Percentiles rank a stretch among this genome's conserved stretches.
Evolutionary conservation across 1,140 invertebrate genomes (phyloP).

Genomic region (Eupristina koningsbergeri): DNA sequence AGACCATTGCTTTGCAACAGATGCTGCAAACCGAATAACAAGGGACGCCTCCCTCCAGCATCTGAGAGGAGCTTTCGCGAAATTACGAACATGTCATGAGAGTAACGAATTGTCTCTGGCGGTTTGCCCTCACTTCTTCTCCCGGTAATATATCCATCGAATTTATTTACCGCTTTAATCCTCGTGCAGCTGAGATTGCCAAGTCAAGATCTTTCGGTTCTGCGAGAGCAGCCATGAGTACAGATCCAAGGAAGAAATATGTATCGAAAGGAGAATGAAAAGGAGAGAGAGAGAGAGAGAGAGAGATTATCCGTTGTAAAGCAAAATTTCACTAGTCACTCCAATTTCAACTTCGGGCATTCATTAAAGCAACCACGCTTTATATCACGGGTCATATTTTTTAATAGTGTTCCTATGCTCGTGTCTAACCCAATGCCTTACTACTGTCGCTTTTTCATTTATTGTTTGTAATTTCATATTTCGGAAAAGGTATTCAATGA

Average conservation of each 20-base stretch:
- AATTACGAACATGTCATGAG: slow-evolving; percentile 27
- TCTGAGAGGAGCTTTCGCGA: background rate
- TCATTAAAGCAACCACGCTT: no score
- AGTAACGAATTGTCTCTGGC: slow-evolving; percentile 7
- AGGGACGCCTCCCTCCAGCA: background rate
- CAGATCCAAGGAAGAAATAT: no score
- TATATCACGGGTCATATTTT: no score
- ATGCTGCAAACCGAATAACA: slow-evolving; percentile 7
- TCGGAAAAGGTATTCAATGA: background rate
- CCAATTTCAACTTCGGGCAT: background rate
- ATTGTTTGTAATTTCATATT: background rate
- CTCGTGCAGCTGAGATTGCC: background rate
- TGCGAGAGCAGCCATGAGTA: background rate
- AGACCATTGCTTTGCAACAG: no score
- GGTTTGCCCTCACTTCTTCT: background rate
- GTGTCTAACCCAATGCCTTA: background rate
- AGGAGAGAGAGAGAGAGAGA: background rate
- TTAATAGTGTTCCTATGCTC: no score
- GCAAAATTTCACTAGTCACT: background rate
- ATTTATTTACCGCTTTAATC: slow-evolving; percentile 32
- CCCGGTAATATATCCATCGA: background rate
- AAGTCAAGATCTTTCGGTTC: background rate
- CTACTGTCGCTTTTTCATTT: background rate
- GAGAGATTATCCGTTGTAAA: background rate
- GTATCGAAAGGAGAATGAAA: background rate